Percentiles rank a stretch among this genome's conserved stretches.
Conservation (phyloP, 2,888 invertebrate species). For the Cheilosia soror region DNA sequence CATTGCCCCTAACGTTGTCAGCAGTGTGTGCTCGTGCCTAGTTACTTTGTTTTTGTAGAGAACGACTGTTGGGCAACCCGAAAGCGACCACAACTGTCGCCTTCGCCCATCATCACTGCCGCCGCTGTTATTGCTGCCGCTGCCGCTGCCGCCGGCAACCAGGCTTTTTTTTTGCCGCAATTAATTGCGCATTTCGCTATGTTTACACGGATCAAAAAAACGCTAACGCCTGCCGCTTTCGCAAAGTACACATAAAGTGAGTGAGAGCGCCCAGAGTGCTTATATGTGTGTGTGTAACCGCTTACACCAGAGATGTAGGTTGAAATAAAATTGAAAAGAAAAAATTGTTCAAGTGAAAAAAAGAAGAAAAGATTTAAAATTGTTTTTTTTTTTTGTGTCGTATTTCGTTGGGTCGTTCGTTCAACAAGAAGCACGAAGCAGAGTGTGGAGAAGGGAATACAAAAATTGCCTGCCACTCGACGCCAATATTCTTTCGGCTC, state of each 20-base stretch:
- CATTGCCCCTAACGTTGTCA: conserved; percentile 29
- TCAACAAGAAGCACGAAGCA: not conserved
- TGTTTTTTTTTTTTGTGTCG: conserved; percentile 27
- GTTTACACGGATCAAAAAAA: conserved; percentile 74
- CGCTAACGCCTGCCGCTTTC: conserved; percentile 68
- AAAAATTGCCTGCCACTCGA: conserved; percentile 70
- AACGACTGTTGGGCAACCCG: conserved; percentile 8
- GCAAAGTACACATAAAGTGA: conserved; percentile 55
- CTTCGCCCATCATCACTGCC: not conserved
- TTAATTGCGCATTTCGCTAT: conserved; percentile 75
- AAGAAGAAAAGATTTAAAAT: conserved; percentile 21
- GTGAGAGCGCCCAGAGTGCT: conserved; percentile 27
- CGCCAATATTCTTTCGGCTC: conserved; percentile 71
- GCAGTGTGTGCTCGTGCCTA: conserved; percentile 36
- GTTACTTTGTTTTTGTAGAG: conserved; percentile 24
- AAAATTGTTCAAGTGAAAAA: conserved; percentile 30
- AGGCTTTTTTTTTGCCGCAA: conserved; percentile 69
- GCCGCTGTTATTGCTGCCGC: not conserved
- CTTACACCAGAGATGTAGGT: conserved; percentile 59
- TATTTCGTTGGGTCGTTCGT: conserved; percentile 3
- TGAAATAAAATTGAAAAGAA: conserved; percentile 31
- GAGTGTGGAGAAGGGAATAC: conserved; percentile 31
- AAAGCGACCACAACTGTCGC: conserved; percentile 16
- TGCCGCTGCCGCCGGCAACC: conserved; percentile 52
- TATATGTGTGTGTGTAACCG: conserved; percentile 26